phyloP scores from a whole-genome alignment of 2,888 invertebrate genomes.

The Plagodis dolabraria region DNA sequence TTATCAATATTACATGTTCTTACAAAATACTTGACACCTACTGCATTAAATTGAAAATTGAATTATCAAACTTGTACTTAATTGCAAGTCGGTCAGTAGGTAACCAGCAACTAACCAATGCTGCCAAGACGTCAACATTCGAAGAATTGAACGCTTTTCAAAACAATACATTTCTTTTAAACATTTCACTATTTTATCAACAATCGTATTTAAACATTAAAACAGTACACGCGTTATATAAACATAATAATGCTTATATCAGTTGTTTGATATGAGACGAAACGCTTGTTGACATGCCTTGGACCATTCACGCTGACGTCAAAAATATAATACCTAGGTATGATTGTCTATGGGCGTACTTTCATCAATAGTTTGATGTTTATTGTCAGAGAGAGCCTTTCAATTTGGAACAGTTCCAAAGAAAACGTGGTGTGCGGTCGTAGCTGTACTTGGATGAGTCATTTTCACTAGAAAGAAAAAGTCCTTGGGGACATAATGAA shows the following conservation, averaged over 20 bases:
- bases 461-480: conserved; percentile 33
- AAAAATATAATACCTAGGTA: conserved; percentile 16
- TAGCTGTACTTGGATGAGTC: conserved; percentile 44
- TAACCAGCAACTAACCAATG: conserved; percentile 3
- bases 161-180: conserved; percentile 41
- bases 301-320: conserved; percentile 15
- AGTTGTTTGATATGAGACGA: conserved; percentile 33
- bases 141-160: conserved; percentile 61
- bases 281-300: conserved; percentile 30
- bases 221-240: conserved; percentile 48
- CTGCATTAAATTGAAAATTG: background rate
- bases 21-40: conserved; percentile 1
- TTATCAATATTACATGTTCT: background rate
- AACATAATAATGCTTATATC: conserved; percentile 49
- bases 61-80: conserved; percentile 1
- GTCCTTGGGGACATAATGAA: conserved; percentile 29
- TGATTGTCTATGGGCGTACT: conserved; percentile 11
- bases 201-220: conserved; percentile 53
- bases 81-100: conserved; percentile 17
- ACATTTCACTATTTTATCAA: conserved; percentile 69
- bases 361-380: conserved; percentile 15
- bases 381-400: conserved; percentile 37
- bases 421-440: conserved; percentile 62
- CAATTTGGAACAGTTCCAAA: conserved; percentile 66
- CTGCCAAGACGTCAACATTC: conserved; percentile 19